A percentile compares a stretch with the other conserved stretches of the same genome.
Conservation (phyloP, 2,797 vertebrate genomes). For the Gobio occitaniae region DNA sequence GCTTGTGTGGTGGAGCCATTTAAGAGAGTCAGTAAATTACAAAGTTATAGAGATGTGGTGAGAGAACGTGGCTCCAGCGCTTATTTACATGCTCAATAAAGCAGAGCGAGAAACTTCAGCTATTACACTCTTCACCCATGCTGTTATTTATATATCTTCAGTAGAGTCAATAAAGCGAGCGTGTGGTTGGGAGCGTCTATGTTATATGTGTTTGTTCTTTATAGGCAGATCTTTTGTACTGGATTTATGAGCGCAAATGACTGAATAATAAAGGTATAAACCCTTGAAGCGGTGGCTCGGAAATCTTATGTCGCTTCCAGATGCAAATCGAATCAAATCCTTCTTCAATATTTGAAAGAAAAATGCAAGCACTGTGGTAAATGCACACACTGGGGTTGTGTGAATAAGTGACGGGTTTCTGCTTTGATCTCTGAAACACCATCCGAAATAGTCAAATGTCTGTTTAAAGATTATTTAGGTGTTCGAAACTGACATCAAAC, state of each 20-base stretch:
- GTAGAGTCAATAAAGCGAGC: slow-evolving; percentile 65
- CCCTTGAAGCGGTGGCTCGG: neutral
- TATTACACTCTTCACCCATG: slow-evolving; percentile 42
- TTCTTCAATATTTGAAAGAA: neutral
- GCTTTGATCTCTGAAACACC: slow-evolving; percentile 7
- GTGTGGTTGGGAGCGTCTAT: slow-evolving; percentile 10
- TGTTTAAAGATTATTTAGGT: neutral
- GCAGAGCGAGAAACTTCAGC: slow-evolving; percentile 53
- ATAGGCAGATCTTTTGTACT: slow-evolving; percentile 5
- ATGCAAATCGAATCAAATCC: neutral
- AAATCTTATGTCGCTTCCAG: neutral
- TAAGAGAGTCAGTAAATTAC: slow-evolving; percentile 66
- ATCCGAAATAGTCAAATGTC: neutral
- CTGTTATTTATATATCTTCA: slow-evolving; percentile 72
- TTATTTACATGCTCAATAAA: slow-evolving; percentile 81
- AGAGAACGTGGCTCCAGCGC: slow-evolving; percentile 65
- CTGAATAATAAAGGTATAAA: slow-evolving; percentile 27
- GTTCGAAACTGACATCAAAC: neutral
- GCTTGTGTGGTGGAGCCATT: slow-evolving; percentile 51
- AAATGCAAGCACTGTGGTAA: neutral
- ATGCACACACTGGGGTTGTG: neutral
- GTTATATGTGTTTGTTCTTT: slow-evolving; percentile 14
- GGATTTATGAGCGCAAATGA: slow-evolving; percentile 36
- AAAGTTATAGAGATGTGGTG: slow-evolving; percentile 67
- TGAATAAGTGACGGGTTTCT: neutral